phyloP scores from a whole-genome alignment of 2,888 invertebrate species.

The Pasiphila rectangulata region DNA sequence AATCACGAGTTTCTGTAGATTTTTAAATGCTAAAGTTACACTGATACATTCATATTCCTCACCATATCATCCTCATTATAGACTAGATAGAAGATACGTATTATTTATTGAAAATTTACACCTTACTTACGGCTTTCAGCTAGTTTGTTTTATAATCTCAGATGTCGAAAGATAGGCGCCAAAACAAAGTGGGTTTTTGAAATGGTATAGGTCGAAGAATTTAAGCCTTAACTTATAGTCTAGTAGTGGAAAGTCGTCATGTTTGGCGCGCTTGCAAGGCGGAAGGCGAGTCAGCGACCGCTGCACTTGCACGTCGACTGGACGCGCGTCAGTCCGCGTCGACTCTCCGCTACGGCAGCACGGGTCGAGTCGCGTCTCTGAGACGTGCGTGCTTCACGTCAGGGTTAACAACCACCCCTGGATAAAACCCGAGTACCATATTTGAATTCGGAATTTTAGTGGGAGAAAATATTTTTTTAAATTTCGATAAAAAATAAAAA shows the following conservation, averaged over 20 bases:
- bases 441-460: not conserved
- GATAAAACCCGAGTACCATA: not conserved
- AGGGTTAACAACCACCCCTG: constrained; percentile 36
- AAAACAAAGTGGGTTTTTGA: too few species aligned
- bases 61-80: too few species aligned
- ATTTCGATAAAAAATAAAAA: not conserved
- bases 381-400: constrained; percentile 20
- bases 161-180: too few species aligned
- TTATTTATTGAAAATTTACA: too few species aligned
- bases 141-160: too few species aligned
- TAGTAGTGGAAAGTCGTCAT: constrained; percentile 13
- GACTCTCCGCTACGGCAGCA: constrained; percentile 61
- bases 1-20: too few species aligned
- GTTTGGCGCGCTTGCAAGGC: constrained; percentile 32
- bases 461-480: too few species aligned
- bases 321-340: constrained; percentile 57
- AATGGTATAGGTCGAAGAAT: not conserved
- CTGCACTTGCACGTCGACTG: constrained; percentile 55
- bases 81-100: too few species aligned
- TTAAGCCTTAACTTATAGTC: not conserved
- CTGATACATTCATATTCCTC: too few species aligned
- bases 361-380: constrained; percentile 45
- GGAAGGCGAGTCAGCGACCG: constrained; percentile 45
- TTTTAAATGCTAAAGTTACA: too few species aligned
- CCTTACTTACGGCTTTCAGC: too few species aligned